Evolutionary conservation across 2,888 invertebrate genomes (phyloP).

Genomic region (Ophioninae sp.): DNA sequence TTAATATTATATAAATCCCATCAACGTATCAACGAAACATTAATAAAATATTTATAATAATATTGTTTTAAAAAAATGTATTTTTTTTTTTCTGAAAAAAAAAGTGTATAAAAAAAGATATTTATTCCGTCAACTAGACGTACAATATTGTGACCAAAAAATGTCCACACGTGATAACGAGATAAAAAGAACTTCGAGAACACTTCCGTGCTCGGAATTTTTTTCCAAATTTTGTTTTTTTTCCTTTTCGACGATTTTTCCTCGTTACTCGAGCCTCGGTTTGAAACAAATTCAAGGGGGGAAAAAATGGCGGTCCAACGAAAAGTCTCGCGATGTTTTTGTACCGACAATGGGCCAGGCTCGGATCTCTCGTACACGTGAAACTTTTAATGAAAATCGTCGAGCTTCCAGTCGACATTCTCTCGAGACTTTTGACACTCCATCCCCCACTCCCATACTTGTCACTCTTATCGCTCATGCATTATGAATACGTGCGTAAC

Average conservation of each 20-base stretch:
- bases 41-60: no score
- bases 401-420: conserved; percentile 48
- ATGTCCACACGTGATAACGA: no score
- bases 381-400: conserved; percentile 53
- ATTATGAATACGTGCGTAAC: background rate
- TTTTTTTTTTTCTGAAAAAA: no score
- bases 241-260: background rate
- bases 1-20: no score
- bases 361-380: background rate
- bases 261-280: background rate
- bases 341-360: background rate
- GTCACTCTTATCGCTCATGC: conserved; percentile 2
- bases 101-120: no score
- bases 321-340: background rate
- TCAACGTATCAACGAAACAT: no score
- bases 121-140: no score
- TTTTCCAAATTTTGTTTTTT: background rate
- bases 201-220: background rate
- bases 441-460: conserved; percentile 10
- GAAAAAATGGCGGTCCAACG: background rate
- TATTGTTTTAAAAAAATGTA: no score
- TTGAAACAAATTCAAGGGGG: background rate
- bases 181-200: background rate
- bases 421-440: conserved; percentile 44
- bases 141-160: no score